Evolutionary conservation across 2,113 vertebrate species (phyloP).

Genomic region (Emydocephalus ijimae): DNA sequence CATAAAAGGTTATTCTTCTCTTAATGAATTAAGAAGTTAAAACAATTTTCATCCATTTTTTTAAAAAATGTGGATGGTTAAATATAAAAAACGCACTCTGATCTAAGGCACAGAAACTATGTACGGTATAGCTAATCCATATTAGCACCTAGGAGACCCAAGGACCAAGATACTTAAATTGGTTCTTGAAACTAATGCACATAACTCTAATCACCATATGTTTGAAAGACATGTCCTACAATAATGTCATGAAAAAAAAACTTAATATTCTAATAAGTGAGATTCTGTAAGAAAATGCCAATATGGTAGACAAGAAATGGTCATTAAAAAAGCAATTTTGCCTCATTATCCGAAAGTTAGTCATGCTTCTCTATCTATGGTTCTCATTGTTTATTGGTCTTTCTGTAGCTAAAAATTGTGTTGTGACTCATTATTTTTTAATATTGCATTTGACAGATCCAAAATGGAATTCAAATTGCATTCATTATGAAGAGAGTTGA

Average conservation of each 20-base stretch:
- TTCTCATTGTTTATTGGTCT: constrained; percentile 1
- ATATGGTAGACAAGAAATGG: background rate
- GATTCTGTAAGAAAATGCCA: background rate
- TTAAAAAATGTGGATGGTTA: background rate
- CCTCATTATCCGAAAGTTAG: constrained; percentile 13
- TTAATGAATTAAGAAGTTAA: background rate
- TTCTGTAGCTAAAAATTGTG: background rate
- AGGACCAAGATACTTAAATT: background rate
- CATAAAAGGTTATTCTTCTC: background rate
- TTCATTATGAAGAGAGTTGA: constrained; percentile 21
- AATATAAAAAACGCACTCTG: background rate
- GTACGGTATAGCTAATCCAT: too few relatives aligned
- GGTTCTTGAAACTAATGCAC: background rate
- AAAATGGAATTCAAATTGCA: constrained; percentile 15
- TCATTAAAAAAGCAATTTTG: background rate
- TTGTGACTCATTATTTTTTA: constrained; percentile 25
- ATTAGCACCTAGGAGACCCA: too few relatives aligned
- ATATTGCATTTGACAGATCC: constrained; percentile 9
- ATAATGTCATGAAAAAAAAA: background rate
- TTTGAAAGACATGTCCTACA: background rate
- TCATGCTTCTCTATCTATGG: constrained; percentile 4
- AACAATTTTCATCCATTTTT: background rate
- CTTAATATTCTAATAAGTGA: constrained; percentile 1
- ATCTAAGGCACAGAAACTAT: background rate
- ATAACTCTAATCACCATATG: background rate